Conservation (phyloP, 1,140 invertebrate genomes). For the Euura saliciscinereae region DNA sequence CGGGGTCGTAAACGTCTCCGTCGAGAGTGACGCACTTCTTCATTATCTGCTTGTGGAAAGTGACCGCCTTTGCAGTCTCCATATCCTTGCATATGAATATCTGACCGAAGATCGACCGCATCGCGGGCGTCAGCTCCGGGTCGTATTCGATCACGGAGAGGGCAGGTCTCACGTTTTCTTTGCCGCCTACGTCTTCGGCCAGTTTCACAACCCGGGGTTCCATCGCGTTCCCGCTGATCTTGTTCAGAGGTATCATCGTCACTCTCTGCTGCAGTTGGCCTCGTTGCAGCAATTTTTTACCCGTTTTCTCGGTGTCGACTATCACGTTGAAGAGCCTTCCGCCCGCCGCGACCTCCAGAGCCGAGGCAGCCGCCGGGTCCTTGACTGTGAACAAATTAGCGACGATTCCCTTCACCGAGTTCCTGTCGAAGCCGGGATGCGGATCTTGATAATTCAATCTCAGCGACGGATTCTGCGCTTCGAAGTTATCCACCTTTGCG, state of each 20-base stretch:
- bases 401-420: constrained; percentile 80
- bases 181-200: constrained; percentile 78
- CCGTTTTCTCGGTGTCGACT: constrained; percentile 85
- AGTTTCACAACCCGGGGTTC: constrained; percentile 65
- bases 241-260: constrained; percentile 93
- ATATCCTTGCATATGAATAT: constrained; percentile 85
- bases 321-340: constrained; percentile 88
- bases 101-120: constrained; percentile 89
- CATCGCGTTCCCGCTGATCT: constrained; percentile 74
- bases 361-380: constrained; percentile 75
- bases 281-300: constrained; percentile 82
- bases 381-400: constrained; percentile 75
- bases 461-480: constrained; percentile 71
- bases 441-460: constrained; percentile 80
- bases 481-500: constrained; percentile 67
- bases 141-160: constrained; percentile 84
- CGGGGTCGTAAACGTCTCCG: constrained; percentile 91
- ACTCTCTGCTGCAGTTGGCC: constrained; percentile 80
- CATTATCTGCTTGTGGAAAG: constrained; percentile 78
- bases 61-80: constrained; percentile 77
- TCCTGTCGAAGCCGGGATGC: constrained; percentile 76
- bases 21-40: constrained; percentile 88
- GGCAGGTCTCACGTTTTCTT: constrained; percentile 83
- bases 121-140: constrained; percentile 72
- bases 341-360: constrained; percentile 87